A percentile compares a stretch with the other conserved stretches of the same genome.
phyloP scores from a whole-genome alignment of 2,888 invertebrate species.

The Embidobia sp. region DNA sequence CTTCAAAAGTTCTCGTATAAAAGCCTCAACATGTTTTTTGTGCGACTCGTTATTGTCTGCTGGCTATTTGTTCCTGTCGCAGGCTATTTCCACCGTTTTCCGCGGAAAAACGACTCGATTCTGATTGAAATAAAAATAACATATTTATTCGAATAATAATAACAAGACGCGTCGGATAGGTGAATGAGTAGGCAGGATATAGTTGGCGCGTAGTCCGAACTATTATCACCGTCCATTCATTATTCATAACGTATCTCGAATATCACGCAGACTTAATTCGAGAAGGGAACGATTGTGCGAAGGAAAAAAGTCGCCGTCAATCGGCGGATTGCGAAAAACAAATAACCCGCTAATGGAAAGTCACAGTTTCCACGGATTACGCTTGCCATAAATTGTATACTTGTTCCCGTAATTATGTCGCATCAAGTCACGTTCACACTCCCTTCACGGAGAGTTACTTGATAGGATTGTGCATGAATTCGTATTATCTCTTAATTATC shows the following conservation, averaged over 20 bases:
- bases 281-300: conserved; percentile 13
- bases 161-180: conserved; percentile 6
- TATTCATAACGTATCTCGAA: conserved; percentile 55
- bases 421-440: background rate
- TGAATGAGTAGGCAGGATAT: conserved; percentile 50
- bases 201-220: conserved; percentile 43
- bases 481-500: too few relatives aligned
- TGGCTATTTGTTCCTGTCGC: too few relatives aligned
- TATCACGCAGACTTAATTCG: conserved; percentile 34
- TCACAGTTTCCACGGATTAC: conserved; percentile 24
- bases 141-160: conserved; percentile 10
- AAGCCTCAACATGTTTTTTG: too few relatives aligned
- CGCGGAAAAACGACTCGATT: too few relatives aligned
- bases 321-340: conserved; percentile 19
- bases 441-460: conserved; percentile 10
- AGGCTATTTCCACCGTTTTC: too few relatives aligned
- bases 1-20: too few relatives aligned
- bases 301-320: conserved; percentile 5
- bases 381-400: conserved; percentile 13
- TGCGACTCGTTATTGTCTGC: too few relatives aligned
- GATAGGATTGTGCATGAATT: conserved; percentile 1
- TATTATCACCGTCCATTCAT: conserved; percentile 46
- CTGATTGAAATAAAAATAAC: background rate
- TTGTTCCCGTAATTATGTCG: conserved; percentile 19
- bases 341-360: conserved; percentile 31